phyloP scores from a whole-genome alignment of 2,113 vertebrate genomes.

The Leptosomus discolor region DNA sequence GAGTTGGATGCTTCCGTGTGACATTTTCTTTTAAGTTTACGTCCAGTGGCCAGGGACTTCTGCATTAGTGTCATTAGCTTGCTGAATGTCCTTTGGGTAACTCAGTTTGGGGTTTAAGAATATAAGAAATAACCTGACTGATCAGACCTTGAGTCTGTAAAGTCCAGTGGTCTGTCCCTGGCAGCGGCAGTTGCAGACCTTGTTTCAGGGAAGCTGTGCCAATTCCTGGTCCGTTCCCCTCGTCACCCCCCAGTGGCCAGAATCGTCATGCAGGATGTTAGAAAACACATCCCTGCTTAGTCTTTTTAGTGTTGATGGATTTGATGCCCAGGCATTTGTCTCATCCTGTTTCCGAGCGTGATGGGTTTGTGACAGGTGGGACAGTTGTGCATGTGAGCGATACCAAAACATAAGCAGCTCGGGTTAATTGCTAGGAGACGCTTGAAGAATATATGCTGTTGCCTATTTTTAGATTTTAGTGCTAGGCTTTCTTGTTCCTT shows the following conservation, averaged over 20 bases:
- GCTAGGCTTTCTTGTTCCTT: not conserved
- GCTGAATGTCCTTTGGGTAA: not conserved
- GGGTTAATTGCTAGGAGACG: not conserved
- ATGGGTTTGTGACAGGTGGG: not conserved
- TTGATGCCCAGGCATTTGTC: not conserved
- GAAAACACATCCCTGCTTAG: not conserved
- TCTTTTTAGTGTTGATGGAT: not conserved
- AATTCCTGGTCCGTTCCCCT: not conserved
- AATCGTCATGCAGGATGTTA: not conserved
- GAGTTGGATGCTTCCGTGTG: not conserved
- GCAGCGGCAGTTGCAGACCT: not conserved
- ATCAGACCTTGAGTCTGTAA: rapidly evolving
- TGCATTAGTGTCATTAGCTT: not conserved
- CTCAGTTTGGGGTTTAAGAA: not conserved
- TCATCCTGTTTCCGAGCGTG: not conserved
- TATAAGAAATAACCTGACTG: rapidly evolving
- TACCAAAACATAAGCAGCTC: not conserved
- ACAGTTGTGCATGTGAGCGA: not conserved
- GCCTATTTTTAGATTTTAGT: no score
- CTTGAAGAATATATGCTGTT: no score
- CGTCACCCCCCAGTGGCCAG: rapidly evolving
- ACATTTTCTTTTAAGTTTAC: not conserved
- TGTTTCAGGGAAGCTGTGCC: not conserved
- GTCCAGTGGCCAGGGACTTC: not conserved
- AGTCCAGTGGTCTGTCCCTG: not conserved